Percentiles rank a stretch among this genome's conserved stretches.
Conservation (phyloP, 35 echinoderm and acorn worm species). For the Heliocidaris erythrogramma region DNA sequence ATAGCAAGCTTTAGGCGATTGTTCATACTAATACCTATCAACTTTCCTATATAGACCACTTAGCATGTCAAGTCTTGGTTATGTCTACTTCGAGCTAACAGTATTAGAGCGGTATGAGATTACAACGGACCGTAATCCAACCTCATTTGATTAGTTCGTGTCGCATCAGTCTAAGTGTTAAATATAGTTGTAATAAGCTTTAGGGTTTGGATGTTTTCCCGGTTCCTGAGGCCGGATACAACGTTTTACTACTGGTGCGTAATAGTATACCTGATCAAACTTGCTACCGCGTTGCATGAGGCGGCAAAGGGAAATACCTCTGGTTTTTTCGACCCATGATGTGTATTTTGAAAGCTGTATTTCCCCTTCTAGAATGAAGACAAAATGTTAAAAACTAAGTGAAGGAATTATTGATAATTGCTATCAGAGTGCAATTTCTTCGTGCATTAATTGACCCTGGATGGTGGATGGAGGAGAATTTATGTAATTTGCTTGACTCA, state of each 20-base stretch:
- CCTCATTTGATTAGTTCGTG: constrained; percentile 19
- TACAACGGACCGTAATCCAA: neutral
- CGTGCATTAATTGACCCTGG: too few species aligned
- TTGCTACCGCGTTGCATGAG: neutral
- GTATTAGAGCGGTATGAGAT: constrained; percentile 22
- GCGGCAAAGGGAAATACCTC: neutral
- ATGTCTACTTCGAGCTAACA: neutral
- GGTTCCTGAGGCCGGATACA: neutral
- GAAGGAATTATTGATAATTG: too few species aligned
- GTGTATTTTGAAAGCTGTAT: neutral
- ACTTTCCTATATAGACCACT: neutral
- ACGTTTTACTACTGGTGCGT: neutral
- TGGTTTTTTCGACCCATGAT: neutral
- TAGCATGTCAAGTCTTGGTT: constrained; percentile 12
- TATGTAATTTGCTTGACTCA: too few species aligned
- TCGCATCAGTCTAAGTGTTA: constrained; percentile 35
- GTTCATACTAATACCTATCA: neutral
- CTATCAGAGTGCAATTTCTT: too few species aligned
- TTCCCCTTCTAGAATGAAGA: neutral
- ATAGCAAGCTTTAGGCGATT: neutral
- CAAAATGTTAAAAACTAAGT: neutral
- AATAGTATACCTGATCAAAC: neutral
- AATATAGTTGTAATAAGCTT: constrained; percentile 13
- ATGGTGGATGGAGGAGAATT: too few species aligned
- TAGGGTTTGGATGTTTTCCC: neutral